Base-by-base conservation (phyloP, 2,888 invertebrate genomes). In the Leptopterna dolabrata region DNA sequence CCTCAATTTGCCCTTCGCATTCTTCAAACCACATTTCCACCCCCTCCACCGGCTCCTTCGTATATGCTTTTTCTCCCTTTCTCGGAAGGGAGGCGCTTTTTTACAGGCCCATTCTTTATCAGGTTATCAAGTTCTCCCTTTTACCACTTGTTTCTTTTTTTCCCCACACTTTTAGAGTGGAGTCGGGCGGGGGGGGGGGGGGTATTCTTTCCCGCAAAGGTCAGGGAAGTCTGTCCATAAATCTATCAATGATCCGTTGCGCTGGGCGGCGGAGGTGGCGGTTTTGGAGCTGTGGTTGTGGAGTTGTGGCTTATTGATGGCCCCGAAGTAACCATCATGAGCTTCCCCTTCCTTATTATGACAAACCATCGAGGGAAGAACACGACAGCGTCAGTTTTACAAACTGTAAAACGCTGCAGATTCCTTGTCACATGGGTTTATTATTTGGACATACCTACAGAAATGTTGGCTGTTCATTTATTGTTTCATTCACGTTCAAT, bases 1-100 rank as follows among this genome's bases (percentile, higher is more conserved):
- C 78, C 86, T 80, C 86, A 87, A 87, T 87, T 87, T 87, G 70
- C 63, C 80, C 86, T 47, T n/a, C 24, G 30, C 71, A 29, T 70
- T 83, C 45, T 84, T 71, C 47, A 63, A 47, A 43, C 86, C 45
- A 30, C 45, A 87, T 87, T 41, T 27, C 47, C 45, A 73, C 36
- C 29, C 73, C 29, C 43, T 70, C 63, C 9, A n/a, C 19, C 43
- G n/a, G n/a, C n/a, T n/a, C 24, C 7, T 24, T 14, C 24, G 16
- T 24, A 55, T 19, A 36, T 55, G 7, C 55, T 55, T 2, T 55
- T 55, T 27, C 30, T 43, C 51, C 13, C 51, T 24, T 13, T 24
- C 7, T 13, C n/a, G 78, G 27, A 16, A 51, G 81, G 19, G n/a
- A n/a, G n/a, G 55, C 3, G 81, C 24, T 55, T 81, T 81, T 81